These are phyloP conservation scores for Papilio dardanus DNA, from an alignment of 1,140 invertebrate species.

Conservation along the genomic window DNA sequence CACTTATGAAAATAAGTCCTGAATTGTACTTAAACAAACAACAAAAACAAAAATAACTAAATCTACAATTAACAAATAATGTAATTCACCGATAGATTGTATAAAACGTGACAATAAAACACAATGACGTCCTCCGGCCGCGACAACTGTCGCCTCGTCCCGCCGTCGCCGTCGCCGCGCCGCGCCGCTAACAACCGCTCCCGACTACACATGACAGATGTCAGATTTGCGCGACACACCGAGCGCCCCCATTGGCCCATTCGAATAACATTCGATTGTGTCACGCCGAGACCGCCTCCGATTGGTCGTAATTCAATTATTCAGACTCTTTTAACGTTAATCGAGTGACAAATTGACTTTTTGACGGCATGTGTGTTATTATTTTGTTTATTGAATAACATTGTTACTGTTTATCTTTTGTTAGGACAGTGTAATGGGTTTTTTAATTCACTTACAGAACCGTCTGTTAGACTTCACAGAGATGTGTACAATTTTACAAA, in stretches of 20 bases:
- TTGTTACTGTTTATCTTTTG: conserved; percentile 28
- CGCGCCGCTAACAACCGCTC: conserved; percentile 64
- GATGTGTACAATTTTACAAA: neutral
- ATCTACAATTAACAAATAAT: conserved; percentile 28
- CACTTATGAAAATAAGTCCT: too few relatives aligned
- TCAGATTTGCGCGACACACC: conserved; percentile 57
- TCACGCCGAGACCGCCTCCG: conserved; percentile 49
- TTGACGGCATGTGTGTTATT: conserved; percentile 48
- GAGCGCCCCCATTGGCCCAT: conserved; percentile 57
- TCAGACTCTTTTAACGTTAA: conserved; percentile 61
- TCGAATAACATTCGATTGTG: conserved; percentile 58
- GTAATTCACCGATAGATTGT: conserved; percentile 48
- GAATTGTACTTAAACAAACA: neutral
- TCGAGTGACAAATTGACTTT: conserved; percentile 66
- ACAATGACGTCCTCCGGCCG: conserved; percentile 53
- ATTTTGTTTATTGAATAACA: conserved; percentile 35
- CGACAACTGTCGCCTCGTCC: conserved; percentile 66
- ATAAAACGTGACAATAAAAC: conserved; percentile 60
- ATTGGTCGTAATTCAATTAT: conserved; percentile 65
- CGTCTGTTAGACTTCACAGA: neutral
- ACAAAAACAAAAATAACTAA: conserved; percentile 5
- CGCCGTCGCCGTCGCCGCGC: too few relatives aligned
- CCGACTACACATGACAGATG: conserved; percentile 63
- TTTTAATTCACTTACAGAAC: neutral
- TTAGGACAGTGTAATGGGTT: conserved; percentile 41